Percentiles rank a stretch among this genome's conserved stretches.
Evolutionary conservation across 2,113 vertebrate genomes (phyloP).

Genomic region (Oceanodroma tethys): DNA sequence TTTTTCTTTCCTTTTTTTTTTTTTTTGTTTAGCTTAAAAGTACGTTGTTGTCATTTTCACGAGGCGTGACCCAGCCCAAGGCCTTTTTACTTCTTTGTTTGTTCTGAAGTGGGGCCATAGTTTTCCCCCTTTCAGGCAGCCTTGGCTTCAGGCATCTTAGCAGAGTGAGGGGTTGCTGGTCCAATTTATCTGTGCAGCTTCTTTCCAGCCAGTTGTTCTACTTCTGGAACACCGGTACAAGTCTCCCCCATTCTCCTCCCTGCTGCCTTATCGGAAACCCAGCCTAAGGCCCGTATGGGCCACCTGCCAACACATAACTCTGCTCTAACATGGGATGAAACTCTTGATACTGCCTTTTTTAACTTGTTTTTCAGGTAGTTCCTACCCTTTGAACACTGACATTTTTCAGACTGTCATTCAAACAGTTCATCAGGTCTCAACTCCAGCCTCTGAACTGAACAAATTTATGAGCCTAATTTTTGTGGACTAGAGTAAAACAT

Average conservation of each 20-base stretch:
- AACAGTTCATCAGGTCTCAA: background rate
- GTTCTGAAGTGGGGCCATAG: background rate
- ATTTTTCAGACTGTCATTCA: conserved; percentile 12
- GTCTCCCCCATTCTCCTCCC: background rate
- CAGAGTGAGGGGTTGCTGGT: background rate
- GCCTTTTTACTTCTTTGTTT: background rate
- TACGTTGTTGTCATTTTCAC: background rate
- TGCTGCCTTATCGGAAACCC: background rate
- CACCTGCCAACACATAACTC: background rate
- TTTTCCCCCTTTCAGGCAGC: background rate
- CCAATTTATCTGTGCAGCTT: background rate
- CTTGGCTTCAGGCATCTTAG: background rate
- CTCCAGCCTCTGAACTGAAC: background rate
- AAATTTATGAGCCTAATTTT: background rate
- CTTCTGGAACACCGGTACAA: background rate
- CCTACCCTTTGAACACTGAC: background rate
- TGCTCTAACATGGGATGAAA: background rate
- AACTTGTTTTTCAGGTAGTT: conserved; percentile 58
- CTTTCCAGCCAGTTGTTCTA: background rate
- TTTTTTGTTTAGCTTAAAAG: background rate
- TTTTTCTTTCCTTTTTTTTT: background rate
- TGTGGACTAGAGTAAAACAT: background rate
- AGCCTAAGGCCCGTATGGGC: background rate
- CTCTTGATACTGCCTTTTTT: background rate
- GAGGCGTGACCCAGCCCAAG: background rate